A percentile compares a stretch with the other conserved stretches of the same genome.
These are phyloP conservation scores for Reticulitermes speratus DNA, from an alignment of 1,140 invertebrate genomes.

Conservation along the genomic window DNA sequence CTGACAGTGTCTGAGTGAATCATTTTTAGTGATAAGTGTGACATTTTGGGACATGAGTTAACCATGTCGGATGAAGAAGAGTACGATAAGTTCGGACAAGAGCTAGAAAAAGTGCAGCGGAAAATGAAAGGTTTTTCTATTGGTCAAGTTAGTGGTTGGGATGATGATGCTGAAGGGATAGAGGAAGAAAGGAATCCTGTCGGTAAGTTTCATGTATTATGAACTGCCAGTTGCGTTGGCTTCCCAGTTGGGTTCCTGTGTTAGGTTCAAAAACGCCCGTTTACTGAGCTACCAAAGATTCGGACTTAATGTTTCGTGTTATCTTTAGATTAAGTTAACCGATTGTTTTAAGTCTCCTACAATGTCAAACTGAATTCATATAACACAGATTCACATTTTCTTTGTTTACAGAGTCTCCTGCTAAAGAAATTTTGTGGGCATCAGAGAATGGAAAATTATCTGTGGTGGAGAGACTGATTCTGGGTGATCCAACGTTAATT, in stretches of 20 bases:
- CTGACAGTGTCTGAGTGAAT: no score
- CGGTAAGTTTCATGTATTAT: constrained; percentile 44
- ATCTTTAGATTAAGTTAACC: neutral
- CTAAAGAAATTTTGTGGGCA: constrained; percentile 72
- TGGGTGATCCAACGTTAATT: constrained; percentile 61
- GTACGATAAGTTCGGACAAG: constrained; percentile 20
- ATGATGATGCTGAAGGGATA: constrained; percentile 53
- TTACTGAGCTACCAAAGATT: neutral
- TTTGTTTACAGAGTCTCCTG: constrained; percentile 56
- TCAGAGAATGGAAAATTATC: constrained; percentile 78
- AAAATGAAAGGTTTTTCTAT: neutral
- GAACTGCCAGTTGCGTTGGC: neutral
- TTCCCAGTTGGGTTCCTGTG: neutral
- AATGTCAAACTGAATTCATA: constrained; percentile 2
- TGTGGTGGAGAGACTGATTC: constrained; percentile 62
- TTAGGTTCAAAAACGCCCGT: neutral
- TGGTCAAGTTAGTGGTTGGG: constrained; percentile 54
- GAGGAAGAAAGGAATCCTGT: constrained; percentile 50
- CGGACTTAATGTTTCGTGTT: neutral
- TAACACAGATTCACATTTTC: no score
- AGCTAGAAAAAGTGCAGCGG: constrained; percentile 19
- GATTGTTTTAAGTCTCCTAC: neutral
- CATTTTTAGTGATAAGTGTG: no score
- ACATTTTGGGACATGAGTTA: no score
- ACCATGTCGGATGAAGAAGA: constrained; percentile 20